A percentile compares a stretch with the other conserved stretches of the same genome.
Evolutionary conservation across 2,888 invertebrate species (phyloP).

Genomic region (Orchestes rusci): DNA sequence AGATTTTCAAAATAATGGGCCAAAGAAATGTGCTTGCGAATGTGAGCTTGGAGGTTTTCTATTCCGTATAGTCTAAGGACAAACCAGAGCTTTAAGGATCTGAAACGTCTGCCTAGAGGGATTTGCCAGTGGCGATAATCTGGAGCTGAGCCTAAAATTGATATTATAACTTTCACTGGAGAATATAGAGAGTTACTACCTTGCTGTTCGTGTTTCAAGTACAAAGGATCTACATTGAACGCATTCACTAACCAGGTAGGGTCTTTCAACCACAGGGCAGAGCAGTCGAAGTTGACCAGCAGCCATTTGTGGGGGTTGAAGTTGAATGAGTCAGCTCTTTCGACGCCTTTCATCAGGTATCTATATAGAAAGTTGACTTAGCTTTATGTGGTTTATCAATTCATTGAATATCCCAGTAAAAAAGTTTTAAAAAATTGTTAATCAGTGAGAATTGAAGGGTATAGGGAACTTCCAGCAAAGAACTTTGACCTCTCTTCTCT

Average conservation of each 20-base stretch:
- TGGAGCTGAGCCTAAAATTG: constrained; percentile 54
- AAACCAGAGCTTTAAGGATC: constrained; percentile 93
- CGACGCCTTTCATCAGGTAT: constrained; percentile 78
- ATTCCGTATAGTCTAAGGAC: constrained; percentile 85
- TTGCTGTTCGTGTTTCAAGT: constrained; percentile 90
- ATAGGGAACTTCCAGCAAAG: no score
- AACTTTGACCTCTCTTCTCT: no score
- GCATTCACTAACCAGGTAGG: constrained; percentile 88
- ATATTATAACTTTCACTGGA: no score
- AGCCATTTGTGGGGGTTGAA: constrained; percentile 99
- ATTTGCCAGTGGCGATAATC: constrained; percentile 99
- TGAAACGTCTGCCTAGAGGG: constrained; percentile 85
- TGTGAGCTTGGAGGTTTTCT: constrained; percentile 78
- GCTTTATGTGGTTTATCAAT: no score
- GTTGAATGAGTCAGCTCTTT: constrained; percentile 92
- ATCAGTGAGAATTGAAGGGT: no score
- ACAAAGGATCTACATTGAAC: constrained; percentile 95
- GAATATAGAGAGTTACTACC: no score
- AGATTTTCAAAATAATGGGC: constrained; percentile 83
- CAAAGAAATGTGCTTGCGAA: constrained; percentile 75
- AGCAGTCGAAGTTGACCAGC: constrained; percentile 98
- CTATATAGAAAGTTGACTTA: constrained; percentile 42
- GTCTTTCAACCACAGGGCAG: constrained; percentile 93
- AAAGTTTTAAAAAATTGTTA: no score
- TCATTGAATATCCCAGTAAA: no score